phyloP scores from a whole-genome alignment of 1,140 invertebrate genomes.

The Chironomus striatipennis region DNA sequence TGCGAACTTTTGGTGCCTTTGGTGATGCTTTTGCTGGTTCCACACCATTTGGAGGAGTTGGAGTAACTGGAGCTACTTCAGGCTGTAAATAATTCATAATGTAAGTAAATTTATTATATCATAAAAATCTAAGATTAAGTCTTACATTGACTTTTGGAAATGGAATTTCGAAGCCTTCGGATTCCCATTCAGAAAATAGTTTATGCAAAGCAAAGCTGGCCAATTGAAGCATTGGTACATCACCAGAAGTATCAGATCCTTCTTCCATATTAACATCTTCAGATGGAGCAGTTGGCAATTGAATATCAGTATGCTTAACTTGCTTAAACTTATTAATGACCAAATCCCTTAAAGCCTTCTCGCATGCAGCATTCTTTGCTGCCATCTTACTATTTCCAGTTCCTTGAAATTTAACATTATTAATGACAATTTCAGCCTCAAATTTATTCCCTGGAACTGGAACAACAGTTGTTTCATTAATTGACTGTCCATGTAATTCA shows the following conservation, averaged over 20 bases:
- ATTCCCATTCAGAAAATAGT: constrained; percentile 65
- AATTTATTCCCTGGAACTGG: constrained; percentile 35
- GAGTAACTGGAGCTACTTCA: constrained; percentile 29
- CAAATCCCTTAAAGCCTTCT: constrained; percentile 60
- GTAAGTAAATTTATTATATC: not conserved
- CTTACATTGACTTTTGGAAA: constrained; percentile 40
- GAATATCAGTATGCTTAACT: constrained; percentile 32
- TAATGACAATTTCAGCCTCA: constrained; percentile 36
- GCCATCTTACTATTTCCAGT: constrained; percentile 43
- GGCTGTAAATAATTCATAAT: constrained; percentile 33
- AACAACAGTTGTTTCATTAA: constrained; percentile 37
- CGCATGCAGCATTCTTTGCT: constrained; percentile 56
- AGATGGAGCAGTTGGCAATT: not conserved
- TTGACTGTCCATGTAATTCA: constrained; percentile 54
- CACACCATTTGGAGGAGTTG: not conserved
- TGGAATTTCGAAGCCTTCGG: constrained; percentile 56
- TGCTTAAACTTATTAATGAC: constrained; percentile 57
- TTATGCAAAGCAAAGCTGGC: constrained; percentile 68
- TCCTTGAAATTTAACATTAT: constrained; percentile 36
- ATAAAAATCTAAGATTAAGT: not conserved
- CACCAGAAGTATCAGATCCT: constrained; percentile 34
- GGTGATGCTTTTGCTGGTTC: constrained; percentile 34
- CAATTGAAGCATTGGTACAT: constrained; percentile 64
- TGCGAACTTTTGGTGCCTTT: constrained; percentile 40
- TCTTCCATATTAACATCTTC: constrained; percentile 31